Evolutionary conservation across 2,113 vertebrate species (phyloP), one percentile per base, ranked within the genome.

Genomic region (Rhizomys pruinosus): DNA sequence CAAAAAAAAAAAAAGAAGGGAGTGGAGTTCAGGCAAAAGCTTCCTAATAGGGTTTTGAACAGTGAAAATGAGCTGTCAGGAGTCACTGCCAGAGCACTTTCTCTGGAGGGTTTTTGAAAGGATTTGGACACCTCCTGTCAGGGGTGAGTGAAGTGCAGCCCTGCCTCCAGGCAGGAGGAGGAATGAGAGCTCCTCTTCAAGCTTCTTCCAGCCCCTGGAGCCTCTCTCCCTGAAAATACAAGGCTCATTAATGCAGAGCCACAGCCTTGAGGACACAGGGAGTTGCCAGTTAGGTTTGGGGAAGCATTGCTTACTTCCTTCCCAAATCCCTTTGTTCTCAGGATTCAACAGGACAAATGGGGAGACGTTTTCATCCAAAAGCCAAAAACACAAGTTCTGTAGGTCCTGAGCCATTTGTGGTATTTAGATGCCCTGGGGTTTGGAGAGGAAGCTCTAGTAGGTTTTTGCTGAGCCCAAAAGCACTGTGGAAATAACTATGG

Each of bases 21-120:
- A 94, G 55, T 74, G 29, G 79, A 44, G 44, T 52, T 61, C 64
- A 42, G 92, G 34, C 68, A 93, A 96, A 92, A 88, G 77, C 88
- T 95, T 95, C 88, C 78, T 91, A 88, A 95, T 90, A 76, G 94
- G 79, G 88, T 95, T 96, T 91, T 82, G 88, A 95, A 87, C 82
- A 89, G 91, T 92, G 94, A 93, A 96, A 94, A 94, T 91, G 90
- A 95, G 88, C 97, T 96, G 94, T 95, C 93, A 89, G 85, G 88
- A 89, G 74, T 39, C 8, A 71, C 68, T 95, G 84, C 93, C 94
- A 91, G 90, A 55, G 86, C 42, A 57, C 73, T 91, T 95, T 86
- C 95, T 97, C 90, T 63, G 47, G 93, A 93, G 87, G 66, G 66
- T 82, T 92, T 95, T 77, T 93, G 90, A 88, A 95, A 92, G 73